Evolutionary conservation across 2,113 vertebrate genomes (phyloP).

Genomic region (Pollachius pollachius): DNA sequence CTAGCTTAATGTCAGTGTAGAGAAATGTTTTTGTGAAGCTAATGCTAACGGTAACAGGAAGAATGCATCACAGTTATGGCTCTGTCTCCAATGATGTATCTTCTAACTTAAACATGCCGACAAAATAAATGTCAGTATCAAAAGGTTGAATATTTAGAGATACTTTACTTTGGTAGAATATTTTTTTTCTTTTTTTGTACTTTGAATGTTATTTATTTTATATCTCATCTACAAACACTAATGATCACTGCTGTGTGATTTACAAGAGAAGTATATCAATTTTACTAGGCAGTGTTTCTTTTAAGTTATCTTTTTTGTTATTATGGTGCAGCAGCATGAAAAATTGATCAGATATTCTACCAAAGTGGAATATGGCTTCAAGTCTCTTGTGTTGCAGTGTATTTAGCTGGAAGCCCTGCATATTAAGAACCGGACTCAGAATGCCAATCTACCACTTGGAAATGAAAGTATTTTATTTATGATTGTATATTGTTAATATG

Average conservation of each 20-base stretch:
- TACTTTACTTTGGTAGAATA: not conserved
- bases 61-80: not conserved
- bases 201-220: too few species aligned
- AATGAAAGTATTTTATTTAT: slow-evolving; percentile 37
- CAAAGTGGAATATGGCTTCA: slow-evolving; percentile 21
- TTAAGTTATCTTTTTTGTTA: not conserved
- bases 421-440: not conserved
- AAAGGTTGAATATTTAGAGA: not conserved
- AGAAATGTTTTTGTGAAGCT: not conserved
- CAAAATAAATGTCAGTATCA: not conserved
- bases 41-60: not conserved
- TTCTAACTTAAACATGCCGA: not conserved
- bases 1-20: not conserved
- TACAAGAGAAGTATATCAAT: too few species aligned
- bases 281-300: not conserved
- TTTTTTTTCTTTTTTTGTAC: too few species aligned
- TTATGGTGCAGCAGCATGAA: slow-evolving; percentile 25
- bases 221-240: too few species aligned
- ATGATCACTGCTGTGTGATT: too few species aligned
- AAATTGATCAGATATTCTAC: not conserved
- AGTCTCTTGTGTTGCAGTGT: not conserved
- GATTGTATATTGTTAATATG: slow-evolving; percentile 56
- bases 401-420: slow-evolving; percentile 11
- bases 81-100: not conserved
- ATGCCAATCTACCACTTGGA: slow-evolving; percentile 36